These are phyloP conservation scores for Amphiprion clarkii DNA, from an alignment of 2,797 vertebrate species.

Conservation along the genomic window DNA sequence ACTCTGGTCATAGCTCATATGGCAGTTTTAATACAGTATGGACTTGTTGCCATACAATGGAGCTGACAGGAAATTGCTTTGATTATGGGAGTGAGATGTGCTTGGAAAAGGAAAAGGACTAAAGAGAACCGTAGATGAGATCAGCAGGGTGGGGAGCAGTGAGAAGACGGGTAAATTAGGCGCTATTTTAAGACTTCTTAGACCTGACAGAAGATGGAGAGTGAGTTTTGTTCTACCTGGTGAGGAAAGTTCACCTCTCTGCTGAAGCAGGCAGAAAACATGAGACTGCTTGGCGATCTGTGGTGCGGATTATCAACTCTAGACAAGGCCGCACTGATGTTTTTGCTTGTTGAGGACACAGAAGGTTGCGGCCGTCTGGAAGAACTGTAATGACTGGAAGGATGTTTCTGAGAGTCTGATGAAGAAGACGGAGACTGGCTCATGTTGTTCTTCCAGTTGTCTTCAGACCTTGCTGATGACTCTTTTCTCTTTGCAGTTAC, in stretches of 20 bases:
- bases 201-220: background rate
- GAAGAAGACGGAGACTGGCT: background rate
- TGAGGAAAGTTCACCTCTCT: conserved; percentile 5
- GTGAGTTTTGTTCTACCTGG: background rate
- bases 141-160: conserved; percentile 4
- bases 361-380: conserved; percentile 8
- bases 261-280: too few relatives aligned
- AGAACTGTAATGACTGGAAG: background rate
- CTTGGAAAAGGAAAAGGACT: conserved; percentile 46
- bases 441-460: background rate
- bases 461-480: conserved; percentile 21
- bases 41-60: conserved; percentile 43
- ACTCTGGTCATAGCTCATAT: background rate
- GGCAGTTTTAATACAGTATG: conserved; percentile 8
- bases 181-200: conserved; percentile 6
- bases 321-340: background rate
- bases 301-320: too few relatives aligned
- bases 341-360: background rate
- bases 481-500: conserved; percentile 74
- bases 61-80: conserved; percentile 65
- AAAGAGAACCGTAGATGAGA: conserved; percentile 38
- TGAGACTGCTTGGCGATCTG: background rate
- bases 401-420: background rate
- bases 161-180: background rate
- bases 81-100: conserved; percentile 48